phyloP scores from a whole-genome alignment of 2,797 vertebrate species.

The Spea hammondii region DNA sequence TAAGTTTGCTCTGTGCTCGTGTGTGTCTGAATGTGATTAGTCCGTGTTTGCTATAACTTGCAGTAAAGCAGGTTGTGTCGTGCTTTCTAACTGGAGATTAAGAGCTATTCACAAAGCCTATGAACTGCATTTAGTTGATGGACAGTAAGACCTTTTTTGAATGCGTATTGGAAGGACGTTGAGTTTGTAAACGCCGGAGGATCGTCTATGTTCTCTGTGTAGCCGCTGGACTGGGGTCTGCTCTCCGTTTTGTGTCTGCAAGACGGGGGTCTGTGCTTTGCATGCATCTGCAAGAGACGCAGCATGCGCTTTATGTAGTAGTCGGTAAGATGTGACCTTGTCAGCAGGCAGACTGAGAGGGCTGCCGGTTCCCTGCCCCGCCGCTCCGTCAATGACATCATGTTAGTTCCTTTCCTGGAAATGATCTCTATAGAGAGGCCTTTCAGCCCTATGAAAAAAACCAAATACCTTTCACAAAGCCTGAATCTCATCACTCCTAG shows the following conservation, averaged over 20 bases:
- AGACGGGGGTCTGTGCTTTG: constrained; percentile 20
- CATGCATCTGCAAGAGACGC: constrained; percentile 38
- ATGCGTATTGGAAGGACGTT: not conserved
- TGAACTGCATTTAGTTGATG: too few species aligned
- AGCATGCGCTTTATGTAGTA: constrained; percentile 36
- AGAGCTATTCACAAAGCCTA: too few species aligned
- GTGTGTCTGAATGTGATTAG: too few species aligned
- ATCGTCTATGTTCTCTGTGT: constrained; percentile 7
- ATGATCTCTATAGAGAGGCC: constrained; percentile 40
- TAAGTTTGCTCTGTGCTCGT: too few species aligned
- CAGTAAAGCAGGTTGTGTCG: too few species aligned
- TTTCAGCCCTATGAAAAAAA: constrained; percentile 23
- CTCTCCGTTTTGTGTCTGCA: constrained; percentile 14
- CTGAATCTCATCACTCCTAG: constrained; percentile 13
- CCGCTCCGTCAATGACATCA: constrained; percentile 40
- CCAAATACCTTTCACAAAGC: constrained; percentile 19
- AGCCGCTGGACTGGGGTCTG: constrained; percentile 13
- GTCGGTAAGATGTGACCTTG: constrained; percentile 46
- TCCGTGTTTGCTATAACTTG: too few species aligned
- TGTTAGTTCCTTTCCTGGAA: constrained; percentile 43
- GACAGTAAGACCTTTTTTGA: too few species aligned
- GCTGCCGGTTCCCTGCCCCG: constrained; percentile 38
- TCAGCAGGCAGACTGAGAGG: constrained; percentile 40
- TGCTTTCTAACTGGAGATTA: too few species aligned
- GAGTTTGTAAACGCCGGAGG: constrained; percentile 5